phyloP scores from a whole-genome alignment of 2,888 invertebrate species.

The Arctia plantaginis region DNA sequence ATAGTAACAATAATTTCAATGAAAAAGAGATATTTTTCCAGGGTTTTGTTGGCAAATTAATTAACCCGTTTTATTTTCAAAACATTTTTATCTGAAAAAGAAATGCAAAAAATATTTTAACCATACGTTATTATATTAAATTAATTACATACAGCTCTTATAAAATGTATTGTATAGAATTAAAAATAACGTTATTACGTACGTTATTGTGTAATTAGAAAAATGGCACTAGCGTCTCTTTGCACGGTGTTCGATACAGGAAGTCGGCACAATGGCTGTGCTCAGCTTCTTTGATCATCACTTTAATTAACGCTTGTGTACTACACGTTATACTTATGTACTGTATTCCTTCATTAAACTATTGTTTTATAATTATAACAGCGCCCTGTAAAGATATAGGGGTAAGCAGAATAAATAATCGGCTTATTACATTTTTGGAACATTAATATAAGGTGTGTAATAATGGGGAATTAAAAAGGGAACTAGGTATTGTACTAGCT shows the following conservation, averaged over 20 bases:
- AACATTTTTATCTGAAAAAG: too few species aligned
- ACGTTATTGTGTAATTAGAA: neutral
- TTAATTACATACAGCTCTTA: too few species aligned
- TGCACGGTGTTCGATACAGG: conserved; percentile 54
- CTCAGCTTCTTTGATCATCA: conserved; percentile 80
- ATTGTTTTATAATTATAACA: conserved; percentile 31
- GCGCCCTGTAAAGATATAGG: neutral
- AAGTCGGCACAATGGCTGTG: conserved; percentile 78
- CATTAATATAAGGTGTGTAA: neutral
- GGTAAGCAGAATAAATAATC: neutral
- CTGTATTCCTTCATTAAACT: conserved; percentile 26
- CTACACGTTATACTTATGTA: conserved; percentile 24
- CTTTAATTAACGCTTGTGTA: conserved; percentile 73
- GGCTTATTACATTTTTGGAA: neutral
- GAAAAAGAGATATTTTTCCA: too few species aligned
- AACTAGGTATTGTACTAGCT: too few species aligned
- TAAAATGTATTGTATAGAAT: too few species aligned
- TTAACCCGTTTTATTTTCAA: too few species aligned
- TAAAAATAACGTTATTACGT: too few species aligned
- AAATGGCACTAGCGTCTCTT: conserved; percentile 45
- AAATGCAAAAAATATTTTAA: too few species aligned
- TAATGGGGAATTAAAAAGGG: neutral
- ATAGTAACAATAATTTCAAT: too few species aligned
- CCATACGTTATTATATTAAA: too few species aligned
- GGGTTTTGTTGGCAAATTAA: too few species aligned